phyloP scores from a whole-genome alignment of 2,113 vertebrate genomes.

The Mormyrus lacerda region DNA sequence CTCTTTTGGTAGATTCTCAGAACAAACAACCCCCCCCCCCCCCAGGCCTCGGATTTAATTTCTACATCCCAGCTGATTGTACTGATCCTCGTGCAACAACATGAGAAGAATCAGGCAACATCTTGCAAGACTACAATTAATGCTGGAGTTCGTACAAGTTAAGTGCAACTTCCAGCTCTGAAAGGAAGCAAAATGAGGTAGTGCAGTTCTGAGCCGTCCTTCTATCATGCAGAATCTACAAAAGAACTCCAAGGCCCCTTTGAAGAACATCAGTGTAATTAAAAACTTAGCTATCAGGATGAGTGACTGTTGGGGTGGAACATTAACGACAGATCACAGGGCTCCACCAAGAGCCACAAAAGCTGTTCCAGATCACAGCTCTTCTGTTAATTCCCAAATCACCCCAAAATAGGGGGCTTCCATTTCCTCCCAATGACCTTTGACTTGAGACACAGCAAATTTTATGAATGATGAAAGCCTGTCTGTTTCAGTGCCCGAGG shows the following conservation, averaged over 20 bases:
- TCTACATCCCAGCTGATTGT: not conserved
- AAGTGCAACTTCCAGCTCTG: not conserved
- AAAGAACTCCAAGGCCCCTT: not conserved
- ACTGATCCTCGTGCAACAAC: not conserved
- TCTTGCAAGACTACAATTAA: not conserved
- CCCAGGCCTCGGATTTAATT: not conserved
- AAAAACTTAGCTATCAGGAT: not conserved
- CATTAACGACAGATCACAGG: not conserved
- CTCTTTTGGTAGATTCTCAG: not conserved
- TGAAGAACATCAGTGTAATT: not conserved
- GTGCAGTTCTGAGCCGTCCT: not conserved
- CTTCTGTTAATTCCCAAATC: not conserved
- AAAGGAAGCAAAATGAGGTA: not conserved
- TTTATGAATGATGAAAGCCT: not conserved
- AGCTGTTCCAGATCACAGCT: not conserved
- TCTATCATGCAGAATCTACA: not conserved
- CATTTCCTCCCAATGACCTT: not conserved
- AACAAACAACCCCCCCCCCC: not conserved
- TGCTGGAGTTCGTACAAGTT: not conserved
- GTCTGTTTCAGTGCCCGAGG: not conserved
- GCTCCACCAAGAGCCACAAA: not conserved
- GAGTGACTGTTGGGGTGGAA: not conserved
- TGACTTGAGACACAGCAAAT: not conserved
- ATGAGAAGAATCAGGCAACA: not conserved
- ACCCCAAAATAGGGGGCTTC: not conserved